Base-by-base conservation (phyloP, 2,113 vertebrate species). In the Penelope pileata region DNA sequence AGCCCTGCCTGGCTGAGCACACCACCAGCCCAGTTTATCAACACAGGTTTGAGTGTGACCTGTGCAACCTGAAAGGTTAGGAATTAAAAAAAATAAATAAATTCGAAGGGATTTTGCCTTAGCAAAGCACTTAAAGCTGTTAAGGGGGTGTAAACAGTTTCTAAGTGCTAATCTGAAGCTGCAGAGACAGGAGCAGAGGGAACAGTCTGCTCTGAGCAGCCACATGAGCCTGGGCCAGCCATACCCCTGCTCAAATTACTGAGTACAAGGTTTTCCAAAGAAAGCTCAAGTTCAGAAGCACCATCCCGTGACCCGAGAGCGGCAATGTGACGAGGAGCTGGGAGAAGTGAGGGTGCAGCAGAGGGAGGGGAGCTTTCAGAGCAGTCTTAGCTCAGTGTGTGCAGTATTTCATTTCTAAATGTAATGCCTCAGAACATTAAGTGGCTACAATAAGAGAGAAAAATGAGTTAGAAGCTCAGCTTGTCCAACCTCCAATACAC, bases 1-100 rank as follows among this genome's bases (percentile, higher is more conserved):
- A 3, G 8, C 0, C 0, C 54, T 69, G 62, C 63, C 63, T 3
- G 70, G 11, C 47, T 22, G 30, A n/a, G 45, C 0, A 24, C 32
- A 32, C 16, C 42, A 36, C 54, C 68, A 29, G 29, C 22, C 51
- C 38, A 12, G 0, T 0, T 32, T 34, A 21, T 7, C n/a, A 16
- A 7, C 29, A 32, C 27, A n/a, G n/a, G 11, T 12, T 15, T 9
- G 34, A 16, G n/a, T 6, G 5, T 30, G 36, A 40, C 18, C 74
- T n/a, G 8, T 4, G 26, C 67, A 38, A 18, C 53, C 36, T 7
- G 13, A 89, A 30, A 12, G 45, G 13, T 23, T 69, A 16, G 50
- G 6, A 76, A 22, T 2, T 4, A 59, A 30, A 40, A n/a, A 51
- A 36, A 1, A 16, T 10, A 51, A 7, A 42, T 10, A 21, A 58